phyloP scores from a whole-genome alignment of 1,140 invertebrate species.

The Aphelinus atriplicis region DNA sequence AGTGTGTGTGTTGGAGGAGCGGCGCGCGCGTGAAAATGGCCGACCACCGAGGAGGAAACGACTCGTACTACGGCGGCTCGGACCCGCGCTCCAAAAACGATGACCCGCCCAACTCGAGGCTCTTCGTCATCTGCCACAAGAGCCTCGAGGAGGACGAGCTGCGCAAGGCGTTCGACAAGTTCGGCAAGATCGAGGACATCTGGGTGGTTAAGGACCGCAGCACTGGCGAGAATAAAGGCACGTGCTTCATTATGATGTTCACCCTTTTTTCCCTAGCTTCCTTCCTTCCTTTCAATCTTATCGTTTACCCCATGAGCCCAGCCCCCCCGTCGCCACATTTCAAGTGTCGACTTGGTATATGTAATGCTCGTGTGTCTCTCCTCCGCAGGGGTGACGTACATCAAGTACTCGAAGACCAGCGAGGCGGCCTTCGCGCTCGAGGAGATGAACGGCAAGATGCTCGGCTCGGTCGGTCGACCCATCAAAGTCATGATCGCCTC shows the following conservation, averaged over 20 bases:
- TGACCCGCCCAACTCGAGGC: conserved; percentile 83
- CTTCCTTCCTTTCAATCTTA: neutral
- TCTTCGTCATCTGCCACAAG: conserved; percentile 90
- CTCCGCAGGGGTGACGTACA: conserved; percentile 75
- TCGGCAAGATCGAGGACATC: conserved; percentile 87
- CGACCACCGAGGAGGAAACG: conserved; percentile 61
- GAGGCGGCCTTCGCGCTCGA: conserved; percentile 85
- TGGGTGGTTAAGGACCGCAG: conserved; percentile 88
- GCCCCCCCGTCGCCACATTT: neutral
- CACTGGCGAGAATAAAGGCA: conserved; percentile 89
- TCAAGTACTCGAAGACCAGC: conserved; percentile 87
- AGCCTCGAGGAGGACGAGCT: conserved; percentile 83
- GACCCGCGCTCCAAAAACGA: conserved; percentile 70
- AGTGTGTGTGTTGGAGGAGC: no score
- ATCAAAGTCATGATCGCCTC: conserved; percentile 91
- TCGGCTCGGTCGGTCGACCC: conserved; percentile 78
- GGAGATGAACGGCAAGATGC: conserved; percentile 85
- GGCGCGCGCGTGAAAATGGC: conserved; percentile 54
- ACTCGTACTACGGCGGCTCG: conserved; percentile 58
- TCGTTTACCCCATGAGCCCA: neutral
- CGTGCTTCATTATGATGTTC: neutral
- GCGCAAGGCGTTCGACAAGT: conserved; percentile 79
- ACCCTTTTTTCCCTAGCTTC: neutral
- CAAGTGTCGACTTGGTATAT: neutral
- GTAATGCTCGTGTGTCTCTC: conserved; percentile 18